phyloP scores from a whole-genome alignment of 2,113 vertebrate species.

The Strix uralensis region DNA sequence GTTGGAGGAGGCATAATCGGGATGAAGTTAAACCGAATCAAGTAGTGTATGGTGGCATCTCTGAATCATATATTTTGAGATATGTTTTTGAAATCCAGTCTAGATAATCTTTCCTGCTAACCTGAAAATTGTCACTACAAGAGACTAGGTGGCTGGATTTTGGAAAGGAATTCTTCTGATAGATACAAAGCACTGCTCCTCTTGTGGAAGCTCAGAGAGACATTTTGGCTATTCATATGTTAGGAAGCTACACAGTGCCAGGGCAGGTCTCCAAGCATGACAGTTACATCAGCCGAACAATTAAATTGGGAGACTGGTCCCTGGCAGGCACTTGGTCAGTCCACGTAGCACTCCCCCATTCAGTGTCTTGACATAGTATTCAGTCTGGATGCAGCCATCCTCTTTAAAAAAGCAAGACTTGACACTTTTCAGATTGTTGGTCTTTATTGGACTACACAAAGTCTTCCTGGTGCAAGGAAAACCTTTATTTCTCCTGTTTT shows the following conservation, averaged over 20 bases:
- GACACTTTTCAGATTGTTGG: not conserved
- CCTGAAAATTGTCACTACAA: not conserved
- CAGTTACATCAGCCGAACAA: not conserved
- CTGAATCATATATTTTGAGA: not conserved
- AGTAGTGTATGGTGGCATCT: too few species aligned
- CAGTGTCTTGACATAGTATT: not conserved
- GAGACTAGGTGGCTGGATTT: not conserved
- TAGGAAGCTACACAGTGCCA: not conserved
- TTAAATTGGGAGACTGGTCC: not conserved
- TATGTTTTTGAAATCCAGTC: not conserved
- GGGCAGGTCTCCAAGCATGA: not conserved
- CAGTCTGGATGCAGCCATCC: not conserved
- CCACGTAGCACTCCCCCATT: not conserved
- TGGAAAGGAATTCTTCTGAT: not conserved
- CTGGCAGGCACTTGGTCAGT: not conserved
- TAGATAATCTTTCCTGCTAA: not conserved
- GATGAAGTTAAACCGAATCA: not conserved
- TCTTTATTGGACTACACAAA: not conserved
- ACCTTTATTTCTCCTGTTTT: not conserved
- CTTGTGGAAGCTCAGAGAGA: not conserved
- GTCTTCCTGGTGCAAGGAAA: not conserved
- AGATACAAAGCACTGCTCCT: not conserved
- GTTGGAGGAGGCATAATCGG: not conserved
- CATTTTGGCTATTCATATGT: not conserved
- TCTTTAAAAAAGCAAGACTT: not conserved